Evolutionary conservation across 2,888 invertebrate species (phyloP).

Genomic region (Beris chalybata): DNA sequence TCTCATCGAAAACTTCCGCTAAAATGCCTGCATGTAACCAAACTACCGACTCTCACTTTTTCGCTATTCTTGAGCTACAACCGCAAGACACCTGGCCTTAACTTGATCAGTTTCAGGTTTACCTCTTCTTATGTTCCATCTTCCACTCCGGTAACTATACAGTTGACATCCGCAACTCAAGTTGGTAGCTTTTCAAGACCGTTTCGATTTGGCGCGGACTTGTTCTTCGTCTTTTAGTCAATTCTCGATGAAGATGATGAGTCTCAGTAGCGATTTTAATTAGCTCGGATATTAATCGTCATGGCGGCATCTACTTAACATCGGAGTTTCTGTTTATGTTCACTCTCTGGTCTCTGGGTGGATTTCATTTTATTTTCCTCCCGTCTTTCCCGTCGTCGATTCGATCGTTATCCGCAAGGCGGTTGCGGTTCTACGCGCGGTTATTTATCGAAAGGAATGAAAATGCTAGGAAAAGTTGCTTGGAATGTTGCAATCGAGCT

Average conservation of each 20-base stretch:
- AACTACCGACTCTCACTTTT: too few species aligned
- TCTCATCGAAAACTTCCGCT: too few species aligned
- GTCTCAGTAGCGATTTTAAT: constrained; percentile 32
- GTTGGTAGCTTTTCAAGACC: too few species aligned
- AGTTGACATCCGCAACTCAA: too few species aligned
- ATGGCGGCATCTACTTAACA: constrained; percentile 30
- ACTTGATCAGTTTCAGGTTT: too few species aligned
- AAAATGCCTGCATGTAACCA: too few species aligned
- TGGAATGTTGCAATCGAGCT: constrained; percentile 21
- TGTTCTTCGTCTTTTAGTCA: too few species aligned
- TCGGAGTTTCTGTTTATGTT: constrained; percentile 31
- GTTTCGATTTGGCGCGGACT: too few species aligned
- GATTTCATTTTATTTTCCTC: background rate
- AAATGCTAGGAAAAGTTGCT: constrained; percentile 20
- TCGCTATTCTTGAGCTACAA: too few species aligned
- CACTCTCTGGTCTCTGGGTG: constrained; percentile 13
- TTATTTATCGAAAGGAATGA: constrained; percentile 9
- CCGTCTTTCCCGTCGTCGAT: background rate
- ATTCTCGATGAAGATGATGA: constrained; percentile 15
- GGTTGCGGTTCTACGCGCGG: constrained; percentile 2
- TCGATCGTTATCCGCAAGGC: constrained; percentile 13
- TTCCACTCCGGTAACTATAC: too few species aligned
- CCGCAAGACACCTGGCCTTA: too few species aligned
- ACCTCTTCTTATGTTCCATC: too few species aligned
- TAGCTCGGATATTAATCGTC: constrained; percentile 31